Conservation (phyloP, 1,140 invertebrate genomes). For the Orchestia grillus region DNA sequence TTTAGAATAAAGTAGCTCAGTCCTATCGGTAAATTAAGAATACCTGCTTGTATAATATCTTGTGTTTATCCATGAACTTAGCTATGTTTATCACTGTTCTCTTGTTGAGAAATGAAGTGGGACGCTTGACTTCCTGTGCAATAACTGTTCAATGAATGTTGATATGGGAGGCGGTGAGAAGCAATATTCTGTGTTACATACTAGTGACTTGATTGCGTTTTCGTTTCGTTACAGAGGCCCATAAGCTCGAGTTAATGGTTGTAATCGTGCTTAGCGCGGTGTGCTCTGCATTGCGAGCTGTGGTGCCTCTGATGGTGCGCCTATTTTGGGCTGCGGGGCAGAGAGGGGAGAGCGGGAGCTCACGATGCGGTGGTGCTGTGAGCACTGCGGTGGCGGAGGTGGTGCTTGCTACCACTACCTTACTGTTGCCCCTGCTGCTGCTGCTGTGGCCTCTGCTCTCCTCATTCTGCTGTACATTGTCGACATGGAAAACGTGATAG, state of each 20-base stretch:
- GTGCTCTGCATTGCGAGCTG: conserved; percentile 10
- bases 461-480: neutral
- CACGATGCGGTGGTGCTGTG: conserved; percentile 30
- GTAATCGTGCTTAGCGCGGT: conserved; percentile 38
- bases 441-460: conserved; percentile 28
- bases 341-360: conserved; percentile 15
- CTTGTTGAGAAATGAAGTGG: conserved; percentile 62
- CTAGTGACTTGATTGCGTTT: conserved; percentile 34
- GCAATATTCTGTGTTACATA: neutral
- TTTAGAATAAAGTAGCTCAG: neutral
- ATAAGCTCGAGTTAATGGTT: conserved; percentile 54
- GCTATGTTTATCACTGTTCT: conserved; percentile 60
- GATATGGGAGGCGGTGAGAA: neutral
- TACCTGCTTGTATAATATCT: neutral
- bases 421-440: conserved; percentile 32
- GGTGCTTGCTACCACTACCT: conserved; percentile 20
- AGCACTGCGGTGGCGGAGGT: conserved; percentile 19
- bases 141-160: conserved; percentile 2
- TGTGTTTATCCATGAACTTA: neutral
- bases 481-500: neutral
- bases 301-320: conserved; percentile 25
- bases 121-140: neutral
- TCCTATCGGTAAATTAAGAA: neutral
- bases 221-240: conserved; percentile 45
- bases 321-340: neutral